Base-by-base conservation (phyloP, 2,797 vertebrate genomes). In the Pogonophryne albipinna region DNA sequence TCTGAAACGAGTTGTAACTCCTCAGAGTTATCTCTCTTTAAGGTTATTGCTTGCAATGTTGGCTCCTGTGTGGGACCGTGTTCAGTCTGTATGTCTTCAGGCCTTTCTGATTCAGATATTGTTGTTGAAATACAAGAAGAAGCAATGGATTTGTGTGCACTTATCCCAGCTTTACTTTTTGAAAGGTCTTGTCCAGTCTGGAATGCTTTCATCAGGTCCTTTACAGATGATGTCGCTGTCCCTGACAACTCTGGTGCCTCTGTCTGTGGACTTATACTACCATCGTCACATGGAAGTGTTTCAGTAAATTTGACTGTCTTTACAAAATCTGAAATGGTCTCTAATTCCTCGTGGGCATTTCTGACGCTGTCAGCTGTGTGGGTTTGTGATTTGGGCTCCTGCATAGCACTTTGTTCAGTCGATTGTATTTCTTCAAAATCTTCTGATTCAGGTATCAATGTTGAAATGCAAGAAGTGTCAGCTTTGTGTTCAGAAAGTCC, bases 191-290 rank as follows among this genome's bases (percentile, higher is more conserved):
- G 95, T 8, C 95, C 95, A 17, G 95, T 95, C 76, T 98, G 97
- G 81, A 98, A 98, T 20, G 97, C 95, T 94, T 95, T 97, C 95
- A 97, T 97, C 81, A 97, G 78, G 42, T 97, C 96, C 71, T 94
- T 95, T 41, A 98, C 96, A 2, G 97, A 97, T 95, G 95, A 95
- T 0, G 95, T 96, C 87, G 97, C 96, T 77, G 96, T 73, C 20
- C 74, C 68, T 57, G 58, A 65, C 15, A 70, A 44, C 14, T 74
- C 61, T 52, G 38, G 20, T 23, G 16, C 51, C 14, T 45, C 45
- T 31, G 0, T 75, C 11, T 61, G 17, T 50, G 60, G 55, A n/a
- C 38, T 34, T 10, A 59, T 3, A 1, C n/a, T 50, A 49, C 19
- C 56, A 19, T 78, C 67, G 23, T 82, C 66, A 70, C 23, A 71